A percentile compares a stretch with the other conserved stretches of the same genome.
phyloP scores from a whole-genome alignment of 2,888 invertebrate species.

The Hartigia nigra region DNA sequence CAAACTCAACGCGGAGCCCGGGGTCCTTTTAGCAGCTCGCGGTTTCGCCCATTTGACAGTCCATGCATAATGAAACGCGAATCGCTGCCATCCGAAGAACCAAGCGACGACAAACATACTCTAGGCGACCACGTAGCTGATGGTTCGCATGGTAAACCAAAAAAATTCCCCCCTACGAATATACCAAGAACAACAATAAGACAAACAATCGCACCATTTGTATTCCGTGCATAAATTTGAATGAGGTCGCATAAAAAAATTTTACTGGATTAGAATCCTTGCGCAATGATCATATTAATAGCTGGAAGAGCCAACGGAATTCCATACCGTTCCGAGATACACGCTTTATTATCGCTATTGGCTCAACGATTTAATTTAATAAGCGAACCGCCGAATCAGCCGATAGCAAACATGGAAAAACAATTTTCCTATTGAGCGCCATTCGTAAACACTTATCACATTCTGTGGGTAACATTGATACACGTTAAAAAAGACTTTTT shows the following conservation, averaged over 20 bases:
- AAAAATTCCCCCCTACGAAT: not conserved
- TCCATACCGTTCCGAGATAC: not conserved
- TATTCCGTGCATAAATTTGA: not conserved
- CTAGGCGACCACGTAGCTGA: slow-evolving; percentile 26
- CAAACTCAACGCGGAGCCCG: slow-evolving; percentile 46
- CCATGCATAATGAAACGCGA: slow-evolving; percentile 50
- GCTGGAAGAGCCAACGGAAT: not conserved
- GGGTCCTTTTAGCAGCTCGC: slow-evolving; percentile 55
- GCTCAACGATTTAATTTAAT: slow-evolving; percentile 58
- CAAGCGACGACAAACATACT: slow-evolving; percentile 18
- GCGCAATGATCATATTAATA: not conserved
- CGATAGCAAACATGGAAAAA: slow-evolving; percentile 55
- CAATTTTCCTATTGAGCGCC: slow-evolving; percentile 48
- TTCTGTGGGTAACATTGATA: not conserved
- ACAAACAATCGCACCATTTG: not conserved
- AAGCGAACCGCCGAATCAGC: slow-evolving; percentile 43
- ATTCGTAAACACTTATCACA: slow-evolving; percentile 17
- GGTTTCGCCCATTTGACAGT: slow-evolving; percentile 56
- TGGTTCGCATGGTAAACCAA: slow-evolving; percentile 16
- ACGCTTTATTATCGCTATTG: slow-evolving; percentile 51
- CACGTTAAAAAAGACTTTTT: not conserved
- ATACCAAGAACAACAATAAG: too few relatives aligned
- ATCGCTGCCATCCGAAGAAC: not conserved
- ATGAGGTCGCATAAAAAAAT: not conserved
- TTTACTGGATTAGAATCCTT: not conserved